phyloP scores from a whole-genome alignment of 1,140 invertebrate genomes.

The Brachionus asplanchnoidis region DNA sequence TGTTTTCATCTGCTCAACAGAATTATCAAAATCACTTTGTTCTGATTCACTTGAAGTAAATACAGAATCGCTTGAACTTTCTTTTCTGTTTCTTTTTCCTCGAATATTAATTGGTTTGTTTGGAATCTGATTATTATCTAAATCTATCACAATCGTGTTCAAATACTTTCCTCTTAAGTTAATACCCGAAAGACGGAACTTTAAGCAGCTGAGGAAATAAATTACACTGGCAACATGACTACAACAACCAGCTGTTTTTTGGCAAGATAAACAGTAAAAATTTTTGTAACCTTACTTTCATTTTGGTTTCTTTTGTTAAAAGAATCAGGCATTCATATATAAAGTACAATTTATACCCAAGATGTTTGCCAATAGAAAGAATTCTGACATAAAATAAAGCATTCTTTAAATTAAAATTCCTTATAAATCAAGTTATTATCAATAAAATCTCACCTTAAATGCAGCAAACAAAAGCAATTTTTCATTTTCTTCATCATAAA shows the following conservation, averaged over 20 bases:
- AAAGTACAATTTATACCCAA: not conserved
- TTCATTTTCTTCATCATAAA: not conserved
- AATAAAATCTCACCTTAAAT: not conserved
- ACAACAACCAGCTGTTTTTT: slow-evolving; percentile 3
- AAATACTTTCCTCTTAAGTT: not conserved
- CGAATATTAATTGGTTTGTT: not conserved
- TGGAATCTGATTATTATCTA: not conserved
- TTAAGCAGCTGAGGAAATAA: not conserved
- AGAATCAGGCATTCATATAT: not conserved
- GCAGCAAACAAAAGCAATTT: not conserved
- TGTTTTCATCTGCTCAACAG: not conserved
- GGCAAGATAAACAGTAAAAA: not conserved
- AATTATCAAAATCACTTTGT: not conserved
- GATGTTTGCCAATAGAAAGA: not conserved
- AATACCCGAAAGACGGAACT: not conserved
- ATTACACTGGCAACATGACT: not conserved
- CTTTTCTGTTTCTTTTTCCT: not conserved
- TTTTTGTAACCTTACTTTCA: not conserved
- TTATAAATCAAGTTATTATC: not conserved
- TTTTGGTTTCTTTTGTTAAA: not conserved
- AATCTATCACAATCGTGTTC: not conserved
- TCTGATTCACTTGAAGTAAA: not conserved
- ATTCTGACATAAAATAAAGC: not conserved
- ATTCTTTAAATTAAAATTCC: not conserved
- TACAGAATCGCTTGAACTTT: not conserved